These are phyloP conservation scores for Scleropages formosus DNA, from an alignment of 2,797 vertebrate genomes.

Conservation along the genomic window DNA sequence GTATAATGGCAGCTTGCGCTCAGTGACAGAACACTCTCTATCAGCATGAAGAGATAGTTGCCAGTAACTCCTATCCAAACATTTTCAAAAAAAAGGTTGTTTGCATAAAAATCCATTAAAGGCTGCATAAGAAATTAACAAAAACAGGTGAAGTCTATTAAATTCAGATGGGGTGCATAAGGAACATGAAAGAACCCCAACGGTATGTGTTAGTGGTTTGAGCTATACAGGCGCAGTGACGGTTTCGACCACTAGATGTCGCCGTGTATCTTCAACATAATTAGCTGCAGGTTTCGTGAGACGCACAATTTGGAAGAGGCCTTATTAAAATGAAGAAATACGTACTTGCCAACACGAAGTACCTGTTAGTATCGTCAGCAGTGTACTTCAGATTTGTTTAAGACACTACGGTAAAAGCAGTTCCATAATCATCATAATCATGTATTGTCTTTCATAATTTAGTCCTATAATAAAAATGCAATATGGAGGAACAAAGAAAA, in stretches of 20 bases:
- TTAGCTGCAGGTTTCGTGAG: too few species aligned
- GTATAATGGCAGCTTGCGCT: background rate
- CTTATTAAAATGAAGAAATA: constrained; percentile 24
- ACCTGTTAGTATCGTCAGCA: constrained; percentile 23
- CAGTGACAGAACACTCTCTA: too few species aligned
- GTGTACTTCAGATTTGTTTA: constrained; percentile 28
- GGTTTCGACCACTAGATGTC: constrained; percentile 28
- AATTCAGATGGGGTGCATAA: background rate
- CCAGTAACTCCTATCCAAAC: too few species aligned
- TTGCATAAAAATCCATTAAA: too few species aligned
- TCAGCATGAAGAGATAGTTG: too few species aligned
- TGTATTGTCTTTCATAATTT: too few species aligned
- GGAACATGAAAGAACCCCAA: background rate
- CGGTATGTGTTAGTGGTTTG: background rate
- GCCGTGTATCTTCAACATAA: constrained; percentile 25
- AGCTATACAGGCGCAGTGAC: background rate
- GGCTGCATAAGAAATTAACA: too few species aligned
- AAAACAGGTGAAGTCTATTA: too few species aligned
- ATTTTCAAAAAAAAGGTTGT: too few species aligned
- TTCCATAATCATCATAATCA: too few species aligned
- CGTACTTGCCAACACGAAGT: constrained; percentile 33
- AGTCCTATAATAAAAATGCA: background rate
- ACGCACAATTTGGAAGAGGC: background rate
- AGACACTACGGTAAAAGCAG: constrained; percentile 5
- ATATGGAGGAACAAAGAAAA: constrained; percentile 14